Evolutionary conservation across 2,113 vertebrate genomes (phyloP).

Genomic region (Rhineura floridana): DNA sequence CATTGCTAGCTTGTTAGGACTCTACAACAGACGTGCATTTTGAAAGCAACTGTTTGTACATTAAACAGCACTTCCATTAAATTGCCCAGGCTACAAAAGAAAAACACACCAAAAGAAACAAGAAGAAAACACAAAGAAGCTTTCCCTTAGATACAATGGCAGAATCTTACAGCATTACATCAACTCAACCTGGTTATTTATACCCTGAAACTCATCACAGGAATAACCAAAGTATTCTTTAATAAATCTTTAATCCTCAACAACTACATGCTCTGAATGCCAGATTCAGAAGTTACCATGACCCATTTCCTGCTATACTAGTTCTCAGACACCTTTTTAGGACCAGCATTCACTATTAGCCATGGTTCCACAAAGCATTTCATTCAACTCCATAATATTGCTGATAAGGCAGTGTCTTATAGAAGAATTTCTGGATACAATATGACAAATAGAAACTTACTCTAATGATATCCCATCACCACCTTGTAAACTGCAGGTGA

Average conservation of each 20-base stretch:
- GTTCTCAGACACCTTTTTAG: neutral
- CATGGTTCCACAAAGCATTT: neutral
- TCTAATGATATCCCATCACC: neutral
- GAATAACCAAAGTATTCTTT: constrained; percentile 27
- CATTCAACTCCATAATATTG: neutral
- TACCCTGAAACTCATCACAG: constrained; percentile 26
- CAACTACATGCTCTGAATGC: constrained; percentile 7
- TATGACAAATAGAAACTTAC: neutral
- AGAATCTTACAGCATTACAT: neutral
- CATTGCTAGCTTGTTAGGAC: neutral
- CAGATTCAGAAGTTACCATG: constrained; percentile 31
- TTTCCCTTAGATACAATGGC: neutral
- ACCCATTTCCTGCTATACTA: neutral
- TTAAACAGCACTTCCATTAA: accelerated
- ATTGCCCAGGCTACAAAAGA: neutral
- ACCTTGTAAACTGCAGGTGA: neutral
- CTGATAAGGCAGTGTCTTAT: neutral
- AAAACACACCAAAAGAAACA: neutral
- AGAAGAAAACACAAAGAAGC: neutral
- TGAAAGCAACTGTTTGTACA: neutral
- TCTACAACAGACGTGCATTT: neutral
- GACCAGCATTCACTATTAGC: neutral
- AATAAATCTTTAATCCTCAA: constrained; percentile 51
- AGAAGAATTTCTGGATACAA: neutral
- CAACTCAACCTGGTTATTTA: constrained; percentile 25